Evolutionary conservation across 2,113 vertebrate species (phyloP).

Genomic region (Merops nubicus): DNA sequence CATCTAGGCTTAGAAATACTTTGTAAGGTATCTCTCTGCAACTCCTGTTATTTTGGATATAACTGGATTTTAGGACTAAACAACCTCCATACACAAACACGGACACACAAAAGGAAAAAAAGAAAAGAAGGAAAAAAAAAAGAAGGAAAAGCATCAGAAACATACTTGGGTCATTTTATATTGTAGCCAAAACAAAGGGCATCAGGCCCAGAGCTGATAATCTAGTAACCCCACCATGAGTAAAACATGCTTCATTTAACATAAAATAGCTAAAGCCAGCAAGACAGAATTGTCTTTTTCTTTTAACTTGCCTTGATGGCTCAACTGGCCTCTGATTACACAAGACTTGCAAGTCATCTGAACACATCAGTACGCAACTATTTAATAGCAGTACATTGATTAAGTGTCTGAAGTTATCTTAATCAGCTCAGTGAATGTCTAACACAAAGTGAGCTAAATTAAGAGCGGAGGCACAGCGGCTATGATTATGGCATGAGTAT

Average conservation of each 20-base stretch:
- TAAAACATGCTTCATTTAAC: background rate
- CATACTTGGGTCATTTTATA: background rate
- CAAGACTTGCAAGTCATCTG: background rate
- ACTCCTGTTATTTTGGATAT: background rate
- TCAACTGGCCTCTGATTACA: background rate
- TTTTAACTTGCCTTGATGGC: background rate
- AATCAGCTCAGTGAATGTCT: background rate
- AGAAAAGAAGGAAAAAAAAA: background rate
- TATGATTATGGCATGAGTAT: background rate
- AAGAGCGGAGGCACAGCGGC: background rate
- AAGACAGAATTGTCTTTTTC: background rate
- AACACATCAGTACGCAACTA: background rate
- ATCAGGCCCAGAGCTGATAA: background rate
- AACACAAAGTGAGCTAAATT: background rate
- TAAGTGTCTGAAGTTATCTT: constrained; percentile 1
- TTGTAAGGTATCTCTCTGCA: background rate
- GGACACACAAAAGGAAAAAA: no score
- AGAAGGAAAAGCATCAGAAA: background rate
- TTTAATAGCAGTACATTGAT: constrained; percentile 39
- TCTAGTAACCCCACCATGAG: background rate
- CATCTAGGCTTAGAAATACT: background rate
- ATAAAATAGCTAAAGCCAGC: background rate
- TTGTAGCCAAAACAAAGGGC: background rate
- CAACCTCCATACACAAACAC: background rate
- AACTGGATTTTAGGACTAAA: background rate